Conservation (phyloP, 2,888 invertebrate genomes). For the Bombylius major region DNA sequence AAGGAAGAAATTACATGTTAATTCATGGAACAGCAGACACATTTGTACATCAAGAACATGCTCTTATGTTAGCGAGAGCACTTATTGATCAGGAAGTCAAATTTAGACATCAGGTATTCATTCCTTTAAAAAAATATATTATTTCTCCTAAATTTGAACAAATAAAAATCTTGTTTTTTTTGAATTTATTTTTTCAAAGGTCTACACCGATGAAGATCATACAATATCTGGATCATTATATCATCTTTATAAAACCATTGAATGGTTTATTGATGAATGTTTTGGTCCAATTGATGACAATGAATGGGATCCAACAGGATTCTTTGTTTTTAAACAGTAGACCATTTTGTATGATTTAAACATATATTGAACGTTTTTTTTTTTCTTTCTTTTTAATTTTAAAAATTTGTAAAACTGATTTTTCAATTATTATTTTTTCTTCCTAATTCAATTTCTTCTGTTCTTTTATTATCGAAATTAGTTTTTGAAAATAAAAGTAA, state of each 20-base stretch:
- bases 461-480: too few relatives aligned
- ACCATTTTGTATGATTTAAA: background rate
- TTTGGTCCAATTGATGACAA: conserved; percentile 59
- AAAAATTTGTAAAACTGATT: too few relatives aligned
- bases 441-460: too few relatives aligned
- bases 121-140: too few relatives aligned
- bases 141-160: too few relatives aligned
- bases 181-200: conserved; percentile 39
- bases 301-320: conserved; percentile 53
- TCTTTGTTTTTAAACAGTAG: conserved; percentile 37
- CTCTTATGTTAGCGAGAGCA: conserved; percentile 70
- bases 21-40: conserved; percentile 79
- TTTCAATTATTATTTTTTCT: too few relatives aligned
- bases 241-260: conserved; percentile 74
- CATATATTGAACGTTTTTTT: too few relatives aligned
- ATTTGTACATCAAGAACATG: conserved; percentile 76
- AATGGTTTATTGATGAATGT: conserved; percentile 74
- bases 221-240: conserved; percentile 55
- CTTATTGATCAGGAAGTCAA: conserved; percentile 67
- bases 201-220: conserved; percentile 80
- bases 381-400: too few relatives aligned
- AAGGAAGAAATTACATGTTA: conserved; percentile 49
- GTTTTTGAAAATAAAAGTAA: too few relatives aligned
- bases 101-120: conserved; percentile 67
- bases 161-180: background rate